Evolutionary conservation across 1,140 invertebrate species (phyloP).

Genomic region (Tetragonula clypearis): DNA sequence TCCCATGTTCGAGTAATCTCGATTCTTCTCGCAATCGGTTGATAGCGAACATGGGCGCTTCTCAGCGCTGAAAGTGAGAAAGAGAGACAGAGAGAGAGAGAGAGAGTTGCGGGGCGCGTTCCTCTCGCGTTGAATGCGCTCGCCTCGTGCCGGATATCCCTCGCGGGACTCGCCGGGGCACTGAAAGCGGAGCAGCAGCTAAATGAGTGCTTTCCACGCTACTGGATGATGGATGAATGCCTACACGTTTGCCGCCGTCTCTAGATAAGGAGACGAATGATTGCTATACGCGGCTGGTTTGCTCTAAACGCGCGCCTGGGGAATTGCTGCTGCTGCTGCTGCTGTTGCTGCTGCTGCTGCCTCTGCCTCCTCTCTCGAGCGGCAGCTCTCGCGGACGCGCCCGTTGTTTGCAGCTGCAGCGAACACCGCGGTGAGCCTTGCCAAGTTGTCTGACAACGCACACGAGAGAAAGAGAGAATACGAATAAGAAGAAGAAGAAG

Average conservation of each 20-base stretch:
- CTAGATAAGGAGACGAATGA: constrained; percentile 73
- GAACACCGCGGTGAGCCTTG: background rate
- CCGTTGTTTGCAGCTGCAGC: constrained; percentile 11
- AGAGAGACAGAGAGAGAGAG: background rate
- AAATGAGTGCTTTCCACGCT: constrained; percentile 71
- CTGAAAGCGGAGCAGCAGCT: constrained; percentile 48
- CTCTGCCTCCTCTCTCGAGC: background rate
- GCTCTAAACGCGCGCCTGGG: constrained; percentile 63
- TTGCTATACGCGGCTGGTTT: constrained; percentile 63
- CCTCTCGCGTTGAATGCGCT: constrained; percentile 13
- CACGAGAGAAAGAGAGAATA: background rate
- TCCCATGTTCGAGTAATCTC: background rate
- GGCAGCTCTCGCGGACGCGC: background rate
- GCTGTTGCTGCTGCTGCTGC: no score
- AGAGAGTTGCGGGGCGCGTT: background rate
- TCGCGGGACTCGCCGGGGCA: constrained; percentile 41
- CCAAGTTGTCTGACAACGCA: constrained; percentile 14
- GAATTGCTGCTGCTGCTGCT: constrained; percentile 36
- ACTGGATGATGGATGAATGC: constrained; percentile 74
- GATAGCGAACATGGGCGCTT: constrained; percentile 1
- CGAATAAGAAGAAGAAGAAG: no score
- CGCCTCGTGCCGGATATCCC: constrained; percentile 55
- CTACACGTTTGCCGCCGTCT: constrained; percentile 60
- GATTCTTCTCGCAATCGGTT: constrained; percentile 1
- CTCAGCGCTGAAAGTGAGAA: background rate